These are phyloP conservation scores for Pristionchus japonicus DNA, from an alignment of 2,888 invertebrate genomes.

Conservation along the genomic window DNA sequence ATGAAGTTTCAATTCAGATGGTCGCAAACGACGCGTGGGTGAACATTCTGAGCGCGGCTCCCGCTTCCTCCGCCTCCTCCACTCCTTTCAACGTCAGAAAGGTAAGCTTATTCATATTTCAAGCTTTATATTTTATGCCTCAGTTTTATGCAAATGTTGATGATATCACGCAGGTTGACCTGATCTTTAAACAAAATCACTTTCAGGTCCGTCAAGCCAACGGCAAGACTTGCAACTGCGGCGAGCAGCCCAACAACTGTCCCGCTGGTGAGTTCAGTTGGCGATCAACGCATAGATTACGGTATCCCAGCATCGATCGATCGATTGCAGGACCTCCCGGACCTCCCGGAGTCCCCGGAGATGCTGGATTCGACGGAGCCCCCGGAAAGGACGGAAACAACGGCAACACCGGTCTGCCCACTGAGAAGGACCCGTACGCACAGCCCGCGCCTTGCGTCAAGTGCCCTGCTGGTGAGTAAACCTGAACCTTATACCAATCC, in stretches of 20 bases:
- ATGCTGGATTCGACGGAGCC: slow-evolving; percentile 53
- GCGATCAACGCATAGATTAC: background rate
- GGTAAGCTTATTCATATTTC: background rate
- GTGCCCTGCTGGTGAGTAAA: slow-evolving; percentile 39
- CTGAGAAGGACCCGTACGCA: slow-evolving; percentile 26
- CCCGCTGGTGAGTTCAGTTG: slow-evolving; percentile 18
- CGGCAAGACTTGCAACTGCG: slow-evolving; percentile 46
- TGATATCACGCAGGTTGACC: no score
- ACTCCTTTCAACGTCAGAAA: slow-evolving; percentile 35
- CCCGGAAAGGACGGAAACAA: slow-evolving; percentile 45
- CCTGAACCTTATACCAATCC: background rate
- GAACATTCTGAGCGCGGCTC: background rate
- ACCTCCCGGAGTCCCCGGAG: slow-evolving; percentile 53
- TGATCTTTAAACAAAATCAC: background rate
- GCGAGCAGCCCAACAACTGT: slow-evolving; percentile 47
- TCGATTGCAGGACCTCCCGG: slow-evolving; percentile 43
- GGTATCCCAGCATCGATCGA: background rate
- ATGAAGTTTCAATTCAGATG: slow-evolving; percentile 5
- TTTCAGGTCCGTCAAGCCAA: slow-evolving; percentile 32
- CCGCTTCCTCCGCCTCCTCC: background rate
- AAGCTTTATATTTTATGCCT: background rate
- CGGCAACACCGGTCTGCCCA: slow-evolving; percentile 24
- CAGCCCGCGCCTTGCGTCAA: slow-evolving; percentile 2
- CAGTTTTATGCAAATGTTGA: background rate
- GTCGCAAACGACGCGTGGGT: slow-evolving; percentile 39